These are phyloP conservation scores for Chaetops frenatus DNA, from an alignment of 2,113 vertebrate genomes.

Conservation along the genomic window DNA sequence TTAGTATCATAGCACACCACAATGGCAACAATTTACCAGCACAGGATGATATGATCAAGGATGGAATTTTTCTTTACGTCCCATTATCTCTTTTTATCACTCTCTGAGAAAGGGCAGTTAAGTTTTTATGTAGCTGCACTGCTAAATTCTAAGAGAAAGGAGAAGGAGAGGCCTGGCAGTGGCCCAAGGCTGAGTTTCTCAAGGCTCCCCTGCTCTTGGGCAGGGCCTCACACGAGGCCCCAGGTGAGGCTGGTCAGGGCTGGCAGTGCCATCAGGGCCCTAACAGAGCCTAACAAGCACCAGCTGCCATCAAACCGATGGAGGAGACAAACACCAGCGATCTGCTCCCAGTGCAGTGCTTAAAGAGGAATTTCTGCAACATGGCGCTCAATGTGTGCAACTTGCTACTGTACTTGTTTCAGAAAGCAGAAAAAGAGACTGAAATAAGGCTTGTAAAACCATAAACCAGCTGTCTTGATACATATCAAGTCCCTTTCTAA, in stretches of 20 bases:
- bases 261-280: not conserved
- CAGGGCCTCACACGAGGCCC: not conserved
- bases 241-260: not conserved
- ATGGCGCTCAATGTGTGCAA: accelerated
- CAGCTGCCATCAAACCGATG: not conserved
- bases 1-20: not conserved
- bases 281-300: not conserved
- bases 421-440: not conserved
- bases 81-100: not conserved
- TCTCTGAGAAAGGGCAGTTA: not conserved
- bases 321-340: not conserved
- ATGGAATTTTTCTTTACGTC: not conserved
- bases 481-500: not conserved
- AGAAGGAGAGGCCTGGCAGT: accelerated
- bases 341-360: not conserved
- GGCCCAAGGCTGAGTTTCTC: not conserved
- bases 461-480: not conserved
- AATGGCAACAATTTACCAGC: not conserved
- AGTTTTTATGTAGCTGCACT: not conserved
- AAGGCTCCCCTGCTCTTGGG: not conserved
- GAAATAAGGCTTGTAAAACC: not conserved
- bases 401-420: not conserved
- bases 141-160: not conserved
- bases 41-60: not conserved
- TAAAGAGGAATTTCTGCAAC: not conserved